Percentiles rank a stretch among this genome's conserved stretches.
Conservation (phyloP, 2,888 invertebrate genomes). For the Calliscelio sp. region DNA sequence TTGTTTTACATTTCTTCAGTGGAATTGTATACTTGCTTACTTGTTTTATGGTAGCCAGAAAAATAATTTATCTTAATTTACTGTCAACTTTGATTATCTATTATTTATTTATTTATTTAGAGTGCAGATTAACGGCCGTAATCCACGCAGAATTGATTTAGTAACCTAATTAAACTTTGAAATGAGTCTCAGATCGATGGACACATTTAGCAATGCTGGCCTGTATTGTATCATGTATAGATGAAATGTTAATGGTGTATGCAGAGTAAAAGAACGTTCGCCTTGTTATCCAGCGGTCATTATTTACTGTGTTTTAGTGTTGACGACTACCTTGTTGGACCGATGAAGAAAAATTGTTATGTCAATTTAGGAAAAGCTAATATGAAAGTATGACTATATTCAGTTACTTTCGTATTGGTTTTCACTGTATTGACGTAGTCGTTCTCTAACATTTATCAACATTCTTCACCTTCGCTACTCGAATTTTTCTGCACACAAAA, state of each 20-base stretch:
- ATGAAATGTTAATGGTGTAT: constrained; percentile 48
- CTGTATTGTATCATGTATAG: constrained; percentile 25
- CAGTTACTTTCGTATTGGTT: constrained; percentile 46
- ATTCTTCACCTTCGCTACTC: constrained; percentile 44
- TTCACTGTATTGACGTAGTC: constrained; percentile 49
- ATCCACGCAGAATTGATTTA: background rate
- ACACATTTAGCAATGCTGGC: background rate
- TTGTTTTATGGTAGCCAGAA: background rate
- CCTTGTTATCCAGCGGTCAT: constrained; percentile 37
- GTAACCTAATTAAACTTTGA: background rate
- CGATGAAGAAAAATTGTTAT: constrained; percentile 50
- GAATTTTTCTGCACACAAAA: constrained; percentile 38
- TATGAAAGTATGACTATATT: constrained; percentile 33
- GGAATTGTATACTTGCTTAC: background rate
- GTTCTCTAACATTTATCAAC: constrained; percentile 49
- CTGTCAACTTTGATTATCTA: background rate
- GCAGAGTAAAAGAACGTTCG: constrained; percentile 30
- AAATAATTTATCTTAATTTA: background rate
- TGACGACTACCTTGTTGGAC: constrained; percentile 26
- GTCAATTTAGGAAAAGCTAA: constrained; percentile 56
- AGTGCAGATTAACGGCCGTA: background rate
- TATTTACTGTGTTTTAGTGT: constrained; percentile 32
- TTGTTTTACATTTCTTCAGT: background rate
- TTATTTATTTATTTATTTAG: background rate
- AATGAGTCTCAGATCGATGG: background rate